A percentile compares a stretch with the other conserved stretches of the same genome.
phyloP scores from a whole-genome alignment of 2,113 vertebrate genomes.

The Rhombomys opimus region DNA sequence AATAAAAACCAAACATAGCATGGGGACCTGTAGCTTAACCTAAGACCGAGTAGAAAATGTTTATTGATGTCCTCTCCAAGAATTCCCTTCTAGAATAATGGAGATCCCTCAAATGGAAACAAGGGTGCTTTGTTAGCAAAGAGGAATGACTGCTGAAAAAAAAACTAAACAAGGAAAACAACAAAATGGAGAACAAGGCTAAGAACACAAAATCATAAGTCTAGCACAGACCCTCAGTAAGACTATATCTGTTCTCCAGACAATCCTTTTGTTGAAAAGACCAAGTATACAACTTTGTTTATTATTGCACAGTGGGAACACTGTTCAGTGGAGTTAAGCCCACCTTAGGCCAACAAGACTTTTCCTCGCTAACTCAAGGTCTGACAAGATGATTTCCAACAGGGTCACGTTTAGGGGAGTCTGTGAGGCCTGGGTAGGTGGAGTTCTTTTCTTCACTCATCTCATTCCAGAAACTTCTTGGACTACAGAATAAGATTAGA shows the following conservation, averaged over 20 bases:
- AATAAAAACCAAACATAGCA: neutral
- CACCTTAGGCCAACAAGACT: neutral
- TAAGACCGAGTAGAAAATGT: neutral
- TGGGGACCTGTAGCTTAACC: neutral
- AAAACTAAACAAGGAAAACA: neutral
- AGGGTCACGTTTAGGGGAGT: neutral
- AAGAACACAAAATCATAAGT: neutral
- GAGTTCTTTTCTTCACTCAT: neutral
- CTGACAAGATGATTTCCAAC: neutral
- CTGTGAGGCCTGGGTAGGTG: neutral
- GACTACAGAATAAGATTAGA: neutral
- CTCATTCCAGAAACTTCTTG: neutral
- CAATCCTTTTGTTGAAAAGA: conserved; percentile 15
- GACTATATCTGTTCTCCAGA: neutral
- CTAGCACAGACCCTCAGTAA: neutral
- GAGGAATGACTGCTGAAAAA: neutral
- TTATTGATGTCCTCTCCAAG: neutral
- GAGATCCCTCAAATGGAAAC: neutral
- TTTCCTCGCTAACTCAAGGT: neutral
- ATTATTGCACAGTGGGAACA: neutral
- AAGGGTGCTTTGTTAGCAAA: neutral
- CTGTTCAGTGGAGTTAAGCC: neutral
- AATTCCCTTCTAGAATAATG: neutral
- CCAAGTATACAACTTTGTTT: neutral
- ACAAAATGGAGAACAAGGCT: neutral